Conservation (phyloP, 2,888 invertebrate genomes). For the Acrocyrtus sp. region DNA sequence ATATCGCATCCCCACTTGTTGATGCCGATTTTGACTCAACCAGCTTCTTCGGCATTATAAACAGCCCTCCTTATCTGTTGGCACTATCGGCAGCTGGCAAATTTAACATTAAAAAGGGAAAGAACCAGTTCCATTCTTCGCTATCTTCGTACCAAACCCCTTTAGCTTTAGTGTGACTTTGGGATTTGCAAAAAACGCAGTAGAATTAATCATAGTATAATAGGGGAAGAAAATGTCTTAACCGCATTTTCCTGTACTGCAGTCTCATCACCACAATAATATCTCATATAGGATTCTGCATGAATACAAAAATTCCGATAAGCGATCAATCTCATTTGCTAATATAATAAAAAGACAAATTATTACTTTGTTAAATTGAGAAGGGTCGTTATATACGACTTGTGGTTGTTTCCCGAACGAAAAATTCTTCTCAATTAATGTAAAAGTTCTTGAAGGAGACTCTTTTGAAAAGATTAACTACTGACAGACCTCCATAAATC, state of each 20-base stretch:
- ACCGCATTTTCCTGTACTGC: background rate
- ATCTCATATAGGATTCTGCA: too few species aligned
- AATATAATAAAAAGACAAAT: background rate
- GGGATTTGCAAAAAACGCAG: background rate
- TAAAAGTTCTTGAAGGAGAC: slow-evolving; percentile 20
- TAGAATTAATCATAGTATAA: background rate
- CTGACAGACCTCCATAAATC: slow-evolving; percentile 22
- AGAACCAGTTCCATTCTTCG: background rate
- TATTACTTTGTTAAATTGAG: background rate
- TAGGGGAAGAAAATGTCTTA: background rate
- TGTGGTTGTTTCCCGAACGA: background rate
- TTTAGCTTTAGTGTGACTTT: background rate
- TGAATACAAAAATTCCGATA: background rate
- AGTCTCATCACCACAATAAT: too few species aligned
- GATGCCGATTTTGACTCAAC: too few species aligned
- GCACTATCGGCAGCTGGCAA: too few species aligned
- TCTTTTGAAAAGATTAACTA: slow-evolving; percentile 19
- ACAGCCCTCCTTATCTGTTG: too few species aligned
- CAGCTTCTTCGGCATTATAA: too few species aligned
- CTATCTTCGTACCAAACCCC: too few species aligned
- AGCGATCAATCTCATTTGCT: background rate
- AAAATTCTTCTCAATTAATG: background rate
- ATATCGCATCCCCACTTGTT: too few species aligned
- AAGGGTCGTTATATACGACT: too few species aligned
- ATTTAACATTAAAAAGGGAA: background rate